phyloP scores from a whole-genome alignment of 2,888 invertebrate species.

The Mesorhabditis spiculigera region DNA sequence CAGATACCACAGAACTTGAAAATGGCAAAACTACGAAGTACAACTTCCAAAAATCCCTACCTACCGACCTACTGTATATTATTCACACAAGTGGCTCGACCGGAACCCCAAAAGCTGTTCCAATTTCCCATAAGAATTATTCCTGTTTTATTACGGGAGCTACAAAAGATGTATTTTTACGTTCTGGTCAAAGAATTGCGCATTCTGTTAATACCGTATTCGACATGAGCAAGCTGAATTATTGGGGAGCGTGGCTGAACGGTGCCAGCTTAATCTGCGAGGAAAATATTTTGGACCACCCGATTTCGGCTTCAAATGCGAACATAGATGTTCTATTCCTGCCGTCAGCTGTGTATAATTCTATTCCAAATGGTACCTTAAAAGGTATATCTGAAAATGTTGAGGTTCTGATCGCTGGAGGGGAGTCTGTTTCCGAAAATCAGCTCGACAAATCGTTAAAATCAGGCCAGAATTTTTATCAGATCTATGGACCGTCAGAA shows the following conservation, averaged over 20 bases:
- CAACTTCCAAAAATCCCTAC: background rate
- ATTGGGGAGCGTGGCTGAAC: slow-evolving; percentile 38
- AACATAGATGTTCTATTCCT: slow-evolving; percentile 36
- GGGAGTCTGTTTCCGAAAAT: slow-evolving; percentile 38
- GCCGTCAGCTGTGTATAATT: slow-evolving; percentile 49
- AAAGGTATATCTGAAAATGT: slow-evolving; percentile 17
- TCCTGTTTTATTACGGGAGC: slow-evolving; percentile 33
- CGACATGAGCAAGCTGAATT: slow-evolving; percentile 50
- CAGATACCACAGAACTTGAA: background rate
- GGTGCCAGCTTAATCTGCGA: slow-evolving; percentile 25
- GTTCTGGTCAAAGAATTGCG: slow-evolving; percentile 21
- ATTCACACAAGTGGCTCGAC: slow-evolving; percentile 55
- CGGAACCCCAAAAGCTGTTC: slow-evolving; percentile 51
- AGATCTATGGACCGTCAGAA: slow-evolving; percentile 55
- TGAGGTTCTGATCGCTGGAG: slow-evolving; percentile 43
- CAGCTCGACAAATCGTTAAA: slow-evolving; percentile 15
- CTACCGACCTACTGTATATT: slow-evolving; percentile 33
- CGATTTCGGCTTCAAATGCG: background rate
- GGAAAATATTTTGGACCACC: background rate
- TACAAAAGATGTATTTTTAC: slow-evolving; percentile 30
- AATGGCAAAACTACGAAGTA: background rate
- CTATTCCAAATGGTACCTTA: slow-evolving; percentile 24
- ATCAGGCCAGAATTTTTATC: slow-evolving; percentile 20
- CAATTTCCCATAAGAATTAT: slow-evolving; percentile 34
- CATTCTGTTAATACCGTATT: slow-evolving; percentile 49